Base-by-base conservation (phyloP, 2,797 vertebrate genomes). In the Sparus aurata region DNA sequence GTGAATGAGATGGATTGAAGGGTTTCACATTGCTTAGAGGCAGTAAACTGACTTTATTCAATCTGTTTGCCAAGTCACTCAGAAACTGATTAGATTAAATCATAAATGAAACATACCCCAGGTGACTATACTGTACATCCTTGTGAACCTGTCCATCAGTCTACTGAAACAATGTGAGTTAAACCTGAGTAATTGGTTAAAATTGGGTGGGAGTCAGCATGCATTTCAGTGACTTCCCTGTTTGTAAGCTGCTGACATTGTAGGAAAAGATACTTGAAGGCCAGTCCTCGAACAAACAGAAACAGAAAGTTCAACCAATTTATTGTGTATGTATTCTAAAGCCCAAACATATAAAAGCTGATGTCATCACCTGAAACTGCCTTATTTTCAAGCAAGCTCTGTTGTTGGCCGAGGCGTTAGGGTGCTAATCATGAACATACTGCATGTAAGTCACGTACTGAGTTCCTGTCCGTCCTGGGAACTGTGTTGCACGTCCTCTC, bases 311-410 rank as follows among this genome's bases (percentile, higher is more conserved):
- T 61, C 2, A 59, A n/a, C 8, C 72, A 52, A n/a, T 62, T 67
- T 67, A 57, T 69, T 34, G 1, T 64, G 46, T 17, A 57, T 71
- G 2, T 66, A 49, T 61, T 34, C 8, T 17, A 27, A 50, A 67
- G 30, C 38, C 46, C 6, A 23, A 22, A 30, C 11, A 79, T 58
- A 15, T 47, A 27, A 64, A 22, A 60, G 54, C 17, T 54, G 18
- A 30, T 12, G 34, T 25, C 17, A 47, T 12, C 2, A 23, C 13
- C 25, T 47, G n/a, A 66, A 43, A 25, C 0, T 10, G 20, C 5
- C 16, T 22, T 49, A 38, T 52, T 60, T 43, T 20, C 1, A 15
- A 2, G 46, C 34, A 34, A 34, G 34, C 34, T 34, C 7, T 34
- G 34, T 9, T 2, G 8, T 34, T 34, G 34, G 7, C 34, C 1